phyloP scores from a whole-genome alignment of 2,113 vertebrate genomes.

The Cepphus grylle region DNA sequence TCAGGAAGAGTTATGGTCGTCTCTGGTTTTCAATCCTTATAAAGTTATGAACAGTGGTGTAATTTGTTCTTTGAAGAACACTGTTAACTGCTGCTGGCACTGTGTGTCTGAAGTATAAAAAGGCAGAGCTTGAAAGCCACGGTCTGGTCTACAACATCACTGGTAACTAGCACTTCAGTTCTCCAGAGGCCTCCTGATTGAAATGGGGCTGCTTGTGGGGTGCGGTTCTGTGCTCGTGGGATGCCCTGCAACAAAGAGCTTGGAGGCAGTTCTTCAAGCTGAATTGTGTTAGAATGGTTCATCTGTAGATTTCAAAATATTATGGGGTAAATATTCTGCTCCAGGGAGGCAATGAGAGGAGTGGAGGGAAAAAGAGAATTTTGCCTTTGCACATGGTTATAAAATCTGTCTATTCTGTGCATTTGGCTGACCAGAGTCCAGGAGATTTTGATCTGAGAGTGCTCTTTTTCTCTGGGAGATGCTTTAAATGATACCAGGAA shows the following conservation, averaged over 20 bases:
- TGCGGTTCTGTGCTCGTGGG: not conserved
- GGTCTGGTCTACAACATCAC: not conserved
- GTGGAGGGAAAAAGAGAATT: not conserved
- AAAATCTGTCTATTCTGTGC: not conserved
- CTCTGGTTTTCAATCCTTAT: conserved; percentile 40
- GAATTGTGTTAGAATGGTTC: not conserved
- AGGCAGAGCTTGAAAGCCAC: not conserved
- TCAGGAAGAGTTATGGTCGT: not conserved
- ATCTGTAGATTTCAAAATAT: not conserved
- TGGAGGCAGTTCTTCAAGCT: not conserved
- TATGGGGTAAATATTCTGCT: not conserved
- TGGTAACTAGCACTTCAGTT: not conserved
- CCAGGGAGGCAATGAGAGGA: not conserved
- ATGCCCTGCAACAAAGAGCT: not conserved
- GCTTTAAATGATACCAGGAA: not conserved
- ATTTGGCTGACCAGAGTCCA: not conserved
- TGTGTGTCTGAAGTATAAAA: not conserved
- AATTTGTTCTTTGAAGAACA: not conserved
- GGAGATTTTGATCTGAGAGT: not conserved
- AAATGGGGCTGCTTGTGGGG: not conserved
- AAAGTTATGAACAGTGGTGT: not conserved
- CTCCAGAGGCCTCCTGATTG: not conserved
- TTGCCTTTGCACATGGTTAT: fast-evolving
- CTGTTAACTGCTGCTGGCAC: not conserved
- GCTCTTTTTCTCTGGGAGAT: not conserved